Base-by-base conservation (phyloP, 2,888 invertebrate species). In the Tryphoninae sp. region DNA sequence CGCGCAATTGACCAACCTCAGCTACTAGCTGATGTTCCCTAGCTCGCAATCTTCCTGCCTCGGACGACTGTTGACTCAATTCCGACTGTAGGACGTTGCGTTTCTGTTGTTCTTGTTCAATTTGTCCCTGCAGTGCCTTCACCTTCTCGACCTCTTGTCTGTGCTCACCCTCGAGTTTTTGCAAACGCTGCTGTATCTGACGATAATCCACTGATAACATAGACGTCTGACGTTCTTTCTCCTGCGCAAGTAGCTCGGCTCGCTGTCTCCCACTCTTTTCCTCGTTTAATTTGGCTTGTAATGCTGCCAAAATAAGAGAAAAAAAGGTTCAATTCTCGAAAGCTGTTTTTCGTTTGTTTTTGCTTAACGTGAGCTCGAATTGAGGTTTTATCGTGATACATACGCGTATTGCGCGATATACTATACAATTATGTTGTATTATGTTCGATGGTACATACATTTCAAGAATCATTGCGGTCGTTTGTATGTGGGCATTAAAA, bases 151-250 rank as follows among this genome's bases (percentile, higher is more conserved):
- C 93, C 92, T 98, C 97, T 91, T 97, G 97, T 4, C 97, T 94
- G 89, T 97, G 95, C 92, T 98, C 98, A n/a, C 96, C 96, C 92
- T 98, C 98, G 8, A 98, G 92, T 90, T 97, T 97, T 90, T 97
- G 96, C 83, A 98, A 92, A 78, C 97, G 95, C 90, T 98, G 96
- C 90, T 97, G 97, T 89, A 98, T 96, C 93, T 98, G 98, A n/a
- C 97, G 94, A 91, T 98, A 97, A 92, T 99, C 99, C 1, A 99
- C 98, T 22, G 96, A 96, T 45, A 98, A 93, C 96, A 98, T 98
- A 11, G 97, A 98, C 91, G 98, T 96, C 92, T 98, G 97, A 0
- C 98, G 94, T 91, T 99, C 98, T 88, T 97, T 97, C 91, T 98
- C 98, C 92, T 99, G 97, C 16, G 96, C 96, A 81, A 95, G 94